Conservation (phyloP, 2,888 invertebrate genomes). For the Tetramorium bicarinatum region DNA sequence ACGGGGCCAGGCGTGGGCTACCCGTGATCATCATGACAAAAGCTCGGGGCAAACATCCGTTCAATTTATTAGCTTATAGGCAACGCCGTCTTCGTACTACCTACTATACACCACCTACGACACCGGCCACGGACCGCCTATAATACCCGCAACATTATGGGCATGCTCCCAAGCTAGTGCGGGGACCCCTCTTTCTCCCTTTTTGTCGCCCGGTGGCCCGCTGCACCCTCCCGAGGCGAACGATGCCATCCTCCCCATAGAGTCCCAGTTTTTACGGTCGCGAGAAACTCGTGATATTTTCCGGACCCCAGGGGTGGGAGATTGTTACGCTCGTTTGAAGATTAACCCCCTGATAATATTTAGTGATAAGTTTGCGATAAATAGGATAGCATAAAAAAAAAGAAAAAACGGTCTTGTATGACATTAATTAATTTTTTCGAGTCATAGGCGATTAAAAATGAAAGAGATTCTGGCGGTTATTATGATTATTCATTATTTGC, state of each 20-base stretch:
- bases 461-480: background rate
- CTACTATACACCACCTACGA: constrained; percentile 81
- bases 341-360: constrained; percentile 5
- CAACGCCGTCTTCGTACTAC: constrained; percentile 70
- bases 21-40: constrained; percentile 84
- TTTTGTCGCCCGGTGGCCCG: constrained; percentile 19
- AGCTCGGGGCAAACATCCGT: constrained; percentile 83
- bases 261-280: constrained; percentile 72
- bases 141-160: constrained; percentile 80
- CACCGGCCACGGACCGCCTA: constrained; percentile 74
- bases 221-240: constrained; percentile 30
- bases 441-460: background rate
- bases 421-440: background rate
- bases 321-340: background rate
- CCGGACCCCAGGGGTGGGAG: constrained; percentile 9
- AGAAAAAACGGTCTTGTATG: background rate
- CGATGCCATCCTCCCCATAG: constrained; percentile 61
- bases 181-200: constrained; percentile 12
- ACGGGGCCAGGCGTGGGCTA: constrained; percentile 79
- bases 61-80: constrained; percentile 85
- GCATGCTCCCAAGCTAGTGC: constrained; percentile 58
- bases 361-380: constrained; percentile 11
- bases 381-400: background rate
- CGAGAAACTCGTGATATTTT: constrained; percentile 65
- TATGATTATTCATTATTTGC: background rate